Conservation (phyloP, 2,888 invertebrate species). For the Corbicula japonica region DNA sequence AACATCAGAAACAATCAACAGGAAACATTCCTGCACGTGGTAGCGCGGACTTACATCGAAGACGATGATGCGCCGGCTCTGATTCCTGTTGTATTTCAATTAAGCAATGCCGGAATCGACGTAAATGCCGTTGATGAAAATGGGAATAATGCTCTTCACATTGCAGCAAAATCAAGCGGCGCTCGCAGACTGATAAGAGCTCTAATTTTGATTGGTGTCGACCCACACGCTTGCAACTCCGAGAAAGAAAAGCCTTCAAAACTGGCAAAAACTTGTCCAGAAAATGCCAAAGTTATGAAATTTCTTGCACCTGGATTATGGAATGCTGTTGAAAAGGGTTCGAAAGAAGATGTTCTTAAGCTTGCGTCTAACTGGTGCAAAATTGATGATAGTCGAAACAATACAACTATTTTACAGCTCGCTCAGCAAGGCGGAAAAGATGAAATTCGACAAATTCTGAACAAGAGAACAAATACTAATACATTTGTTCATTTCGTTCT, state of each 20-base stretch:
- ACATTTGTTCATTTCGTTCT: slow-evolving; percentile 39
- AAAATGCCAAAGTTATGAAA: slow-evolving; percentile 20
- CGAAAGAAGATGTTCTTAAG: slow-evolving; percentile 13
- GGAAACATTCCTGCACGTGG: slow-evolving; percentile 47
- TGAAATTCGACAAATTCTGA: slow-evolving; percentile 5
- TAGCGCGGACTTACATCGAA: slow-evolving; percentile 27
- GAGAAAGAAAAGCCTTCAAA: slow-evolving; percentile 22
- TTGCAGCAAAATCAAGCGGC: slow-evolving; percentile 29
- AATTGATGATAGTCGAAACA: slow-evolving; percentile 22
- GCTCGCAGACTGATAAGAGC: slow-evolving; percentile 38
- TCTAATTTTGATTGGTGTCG: slow-evolving; percentile 51
- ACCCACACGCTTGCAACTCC: slow-evolving; percentile 25
- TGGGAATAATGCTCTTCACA: slow-evolving; percentile 58
- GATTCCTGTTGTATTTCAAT: slow-evolving; percentile 57
- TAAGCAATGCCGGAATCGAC: slow-evolving; percentile 54
- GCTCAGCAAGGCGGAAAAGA: slow-evolving; percentile 10
- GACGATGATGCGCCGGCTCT: slow-evolving; percentile 40
- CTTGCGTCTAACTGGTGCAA: slow-evolving; percentile 45
- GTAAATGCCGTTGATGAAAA: slow-evolving; percentile 33
- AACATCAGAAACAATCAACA: slow-evolving; percentile 26
- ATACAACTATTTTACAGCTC: slow-evolving; percentile 18
- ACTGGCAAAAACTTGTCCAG: slow-evolving; percentile 30
- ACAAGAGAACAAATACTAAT: slow-evolving; percentile 10
- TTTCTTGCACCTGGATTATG: slow-evolving; percentile 44
- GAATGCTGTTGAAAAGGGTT: slow-evolving; percentile 28